phyloP scores from a whole-genome alignment of 2,888 invertebrate species.

The Drosophila picticornis region DNA sequence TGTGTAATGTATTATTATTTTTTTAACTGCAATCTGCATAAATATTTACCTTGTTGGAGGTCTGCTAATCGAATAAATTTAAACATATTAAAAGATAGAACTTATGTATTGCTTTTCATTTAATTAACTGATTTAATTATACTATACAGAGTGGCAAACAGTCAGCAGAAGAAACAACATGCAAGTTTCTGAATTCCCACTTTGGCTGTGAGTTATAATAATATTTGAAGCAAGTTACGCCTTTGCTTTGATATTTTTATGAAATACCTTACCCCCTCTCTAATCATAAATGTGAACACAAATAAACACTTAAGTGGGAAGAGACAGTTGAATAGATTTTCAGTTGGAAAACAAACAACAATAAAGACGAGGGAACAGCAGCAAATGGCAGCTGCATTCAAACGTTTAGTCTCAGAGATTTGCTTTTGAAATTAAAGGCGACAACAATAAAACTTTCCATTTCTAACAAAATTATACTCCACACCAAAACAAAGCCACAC shows the following conservation, averaged over 20 bases:
- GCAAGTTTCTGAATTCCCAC: neutral
- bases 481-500: constrained; percentile 60
- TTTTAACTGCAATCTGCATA: neutral
- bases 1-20: neutral
- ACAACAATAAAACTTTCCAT: constrained; percentile 77
- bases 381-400: constrained; percentile 64
- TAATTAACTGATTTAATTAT: neutral
- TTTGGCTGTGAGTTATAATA: neutral
- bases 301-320: constrained; percentile 19
- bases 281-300: constrained; percentile 24
- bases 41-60: neutral
- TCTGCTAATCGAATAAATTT: neutral
- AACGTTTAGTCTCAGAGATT: constrained; percentile 71
- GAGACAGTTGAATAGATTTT: constrained; percentile 68
- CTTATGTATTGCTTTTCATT: neutral
- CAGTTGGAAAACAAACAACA: constrained; percentile 50
- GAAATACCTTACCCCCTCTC: constrained; percentile 5
- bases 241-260: constrained; percentile 19
- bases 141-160: neutral
- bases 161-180: neutral
- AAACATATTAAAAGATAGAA: neutral
- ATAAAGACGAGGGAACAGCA: constrained; percentile 15
- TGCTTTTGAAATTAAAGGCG: constrained; percentile 58
- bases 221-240: neutral
- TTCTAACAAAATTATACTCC: constrained; percentile 68